Conservation (phyloP, 2,113 vertebrate genomes). For the Carassius carassius region DNA sequence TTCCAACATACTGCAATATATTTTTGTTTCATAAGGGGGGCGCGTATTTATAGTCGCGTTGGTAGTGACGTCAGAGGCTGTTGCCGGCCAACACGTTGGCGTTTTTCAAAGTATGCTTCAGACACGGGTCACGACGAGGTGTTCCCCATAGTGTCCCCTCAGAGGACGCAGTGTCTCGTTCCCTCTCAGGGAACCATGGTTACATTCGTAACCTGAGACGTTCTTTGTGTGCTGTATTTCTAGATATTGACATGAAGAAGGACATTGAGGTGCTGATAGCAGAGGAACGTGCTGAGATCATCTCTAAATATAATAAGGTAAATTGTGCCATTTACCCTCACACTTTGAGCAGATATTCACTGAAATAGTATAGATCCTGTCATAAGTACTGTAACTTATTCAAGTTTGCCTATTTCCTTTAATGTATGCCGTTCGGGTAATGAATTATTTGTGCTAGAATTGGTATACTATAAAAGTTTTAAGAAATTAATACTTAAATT, state of each 20-base stretch:
- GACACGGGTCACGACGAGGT: too few relatives aligned
- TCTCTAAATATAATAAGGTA: constrained; percentile 88
- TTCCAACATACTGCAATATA: too few relatives aligned
- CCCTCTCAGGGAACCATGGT: too few relatives aligned
- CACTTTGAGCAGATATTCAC: not conserved
- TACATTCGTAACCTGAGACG: too few relatives aligned
- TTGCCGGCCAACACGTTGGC: too few relatives aligned
- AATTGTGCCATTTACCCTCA: constrained; percentile 40
- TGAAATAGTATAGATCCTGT: not conserved
- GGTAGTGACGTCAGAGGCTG: too few relatives aligned
- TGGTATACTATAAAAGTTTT: not conserved
- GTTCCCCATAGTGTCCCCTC: too few relatives aligned
- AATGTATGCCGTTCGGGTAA: not conserved
- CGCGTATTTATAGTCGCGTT: too few relatives aligned
- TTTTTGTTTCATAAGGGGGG: too few relatives aligned
- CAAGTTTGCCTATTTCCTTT: not conserved
- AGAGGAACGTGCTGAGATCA: constrained; percentile 87
- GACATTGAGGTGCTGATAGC: constrained; percentile 86
- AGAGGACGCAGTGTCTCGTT: too few relatives aligned
- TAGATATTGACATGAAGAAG: constrained; percentile 93
- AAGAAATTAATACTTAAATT: not conserved
- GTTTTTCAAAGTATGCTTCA: too few relatives aligned
- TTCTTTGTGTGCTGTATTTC: constrained; percentile 39
- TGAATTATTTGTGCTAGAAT: not conserved
- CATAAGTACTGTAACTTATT: not conserved